Percentiles rank a stretch among this genome's conserved stretches.
Conservation (phyloP, 2,888 invertebrate genomes). For the Caenorhabditis plicata region DNA sequence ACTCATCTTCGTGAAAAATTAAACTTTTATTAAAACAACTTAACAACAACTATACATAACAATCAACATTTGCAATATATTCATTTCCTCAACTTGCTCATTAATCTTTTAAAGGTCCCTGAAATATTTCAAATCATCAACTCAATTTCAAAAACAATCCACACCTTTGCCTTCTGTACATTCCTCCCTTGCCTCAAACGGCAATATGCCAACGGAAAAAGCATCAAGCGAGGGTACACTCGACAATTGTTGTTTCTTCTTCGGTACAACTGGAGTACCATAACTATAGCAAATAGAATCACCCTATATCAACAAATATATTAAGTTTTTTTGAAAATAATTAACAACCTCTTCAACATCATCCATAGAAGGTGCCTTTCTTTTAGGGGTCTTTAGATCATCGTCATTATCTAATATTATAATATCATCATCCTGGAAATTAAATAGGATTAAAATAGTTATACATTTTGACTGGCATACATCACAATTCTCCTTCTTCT, state of each 20-base stretch:
- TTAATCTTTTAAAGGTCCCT: slow-evolving; percentile 2
- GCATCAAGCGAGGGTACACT: slow-evolving; percentile 13
- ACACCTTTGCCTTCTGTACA: slow-evolving; percentile 7
- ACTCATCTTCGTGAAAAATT: too few species aligned
- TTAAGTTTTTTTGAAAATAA: too few species aligned
- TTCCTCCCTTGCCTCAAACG: slow-evolving; percentile 26
- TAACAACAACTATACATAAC: background rate
- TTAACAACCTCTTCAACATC: too few species aligned
- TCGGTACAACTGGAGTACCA: slow-evolving; percentile 13
- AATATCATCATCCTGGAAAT: too few species aligned
- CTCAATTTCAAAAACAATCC: background rate
- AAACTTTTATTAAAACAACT: background rate
- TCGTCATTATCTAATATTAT: too few species aligned
- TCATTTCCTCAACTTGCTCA: background rate
- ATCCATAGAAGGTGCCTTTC: too few species aligned
- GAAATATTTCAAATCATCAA: background rate
- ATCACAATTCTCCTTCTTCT: too few species aligned
- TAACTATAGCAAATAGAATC: slow-evolving; percentile 7
- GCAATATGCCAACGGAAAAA: slow-evolving; percentile 27
- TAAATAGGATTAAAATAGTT: too few species aligned
- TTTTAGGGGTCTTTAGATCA: too few species aligned
- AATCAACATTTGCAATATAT: background rate
- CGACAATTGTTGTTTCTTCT: background rate
- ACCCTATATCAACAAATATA: slow-evolving; percentile 5
- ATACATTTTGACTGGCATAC: too few species aligned